Evolutionary conservation across 1,140 invertebrate species (phyloP).

Genomic region (Trichogramma pretiosum): DNA sequence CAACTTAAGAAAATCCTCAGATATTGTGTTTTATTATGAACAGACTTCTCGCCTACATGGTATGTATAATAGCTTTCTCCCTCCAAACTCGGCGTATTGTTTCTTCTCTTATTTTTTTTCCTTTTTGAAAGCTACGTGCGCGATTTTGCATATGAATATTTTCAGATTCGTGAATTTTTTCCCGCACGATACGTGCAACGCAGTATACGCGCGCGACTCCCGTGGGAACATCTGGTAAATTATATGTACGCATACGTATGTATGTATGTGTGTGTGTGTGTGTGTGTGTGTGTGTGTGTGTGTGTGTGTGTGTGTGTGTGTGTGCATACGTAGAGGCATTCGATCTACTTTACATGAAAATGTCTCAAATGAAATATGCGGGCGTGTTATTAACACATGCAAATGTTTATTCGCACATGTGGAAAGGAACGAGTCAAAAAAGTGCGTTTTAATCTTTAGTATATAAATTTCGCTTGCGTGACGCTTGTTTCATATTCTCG

Average conservation of each 20-base stretch:
- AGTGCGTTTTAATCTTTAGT: too few species aligned
- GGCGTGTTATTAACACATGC: background rate
- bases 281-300: too few species aligned
- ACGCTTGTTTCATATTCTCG: too few species aligned
- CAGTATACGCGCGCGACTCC: slow-evolving; percentile 28
- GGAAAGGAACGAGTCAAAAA: too few species aligned
- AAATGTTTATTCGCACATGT: background rate
- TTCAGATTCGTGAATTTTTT: slow-evolving; percentile 41
- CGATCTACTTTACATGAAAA: slow-evolving; percentile 13
- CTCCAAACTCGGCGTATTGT: background rate
- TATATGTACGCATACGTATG: slow-evolving; percentile 19
- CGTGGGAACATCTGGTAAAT: slow-evolving; percentile 21
- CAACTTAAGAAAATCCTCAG: slow-evolving; percentile 50
- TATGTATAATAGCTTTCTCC: background rate
- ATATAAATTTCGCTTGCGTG: too few species aligned
- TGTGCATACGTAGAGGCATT: too few species aligned
- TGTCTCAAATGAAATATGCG: background rate
- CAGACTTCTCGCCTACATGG: slow-evolving; percentile 26
- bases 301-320: too few species aligned
- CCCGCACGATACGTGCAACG: slow-evolving; percentile 1
- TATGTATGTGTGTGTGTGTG: too few species aligned
- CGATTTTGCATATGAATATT: slow-evolving; percentile 41
- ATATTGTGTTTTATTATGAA: slow-evolving; percentile 52
- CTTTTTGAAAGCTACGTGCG: too few species aligned
- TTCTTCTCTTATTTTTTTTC: slow-evolving; percentile 13